Percentiles rank a stretch among this genome's conserved stretches.
These are phyloP conservation scores for Drosophila burlai DNA, from an alignment of 1,140 invertebrate genomes.

Conservation along the genomic window DNA sequence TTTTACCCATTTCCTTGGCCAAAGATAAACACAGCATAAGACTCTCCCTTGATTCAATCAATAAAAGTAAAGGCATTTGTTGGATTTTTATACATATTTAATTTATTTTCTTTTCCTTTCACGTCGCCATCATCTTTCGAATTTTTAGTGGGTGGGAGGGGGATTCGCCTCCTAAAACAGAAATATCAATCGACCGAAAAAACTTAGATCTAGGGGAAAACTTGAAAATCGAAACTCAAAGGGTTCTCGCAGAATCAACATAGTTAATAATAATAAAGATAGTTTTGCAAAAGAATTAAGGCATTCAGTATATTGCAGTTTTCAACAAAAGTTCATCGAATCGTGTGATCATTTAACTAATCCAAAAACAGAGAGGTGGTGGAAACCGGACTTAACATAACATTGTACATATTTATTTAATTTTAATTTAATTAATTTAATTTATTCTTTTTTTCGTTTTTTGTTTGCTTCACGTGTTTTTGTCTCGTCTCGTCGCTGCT, in stretches of 20 bases:
- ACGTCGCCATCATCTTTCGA: conserved; percentile 19
- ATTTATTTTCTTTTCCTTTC: conserved; percentile 65
- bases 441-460: conserved; percentile 24
- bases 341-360: conserved; percentile 36
- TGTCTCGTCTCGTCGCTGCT: conserved; percentile 44
- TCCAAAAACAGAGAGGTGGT: conserved; percentile 40
- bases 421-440: conserved; percentile 60
- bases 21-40: conserved; percentile 44
- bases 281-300: conserved; percentile 62
- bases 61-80: conserved; percentile 30
- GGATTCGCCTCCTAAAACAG: conserved; percentile 59
- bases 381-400: conserved; percentile 60
- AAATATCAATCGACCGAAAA: conserved; percentile 68
- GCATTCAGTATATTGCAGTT: conserved; percentile 72
- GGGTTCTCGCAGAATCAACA: conserved; percentile 56
- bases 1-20: conserved; percentile 54
- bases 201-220: conserved; percentile 46
- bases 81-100: conserved; percentile 68
- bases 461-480: conserved; percentile 9
- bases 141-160: conserved; percentile 13
- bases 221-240: conserved; percentile 30
- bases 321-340: conserved; percentile 48
- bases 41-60: conserved; percentile 24
- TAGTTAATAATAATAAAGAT: conserved; percentile 33
- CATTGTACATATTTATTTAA: conserved; percentile 55